Percentiles rank a stretch among this genome's conserved stretches.
Evolutionary conservation across 1,140 invertebrate genomes (phyloP).

Genomic region (Laupala kohalensis): DNA sequence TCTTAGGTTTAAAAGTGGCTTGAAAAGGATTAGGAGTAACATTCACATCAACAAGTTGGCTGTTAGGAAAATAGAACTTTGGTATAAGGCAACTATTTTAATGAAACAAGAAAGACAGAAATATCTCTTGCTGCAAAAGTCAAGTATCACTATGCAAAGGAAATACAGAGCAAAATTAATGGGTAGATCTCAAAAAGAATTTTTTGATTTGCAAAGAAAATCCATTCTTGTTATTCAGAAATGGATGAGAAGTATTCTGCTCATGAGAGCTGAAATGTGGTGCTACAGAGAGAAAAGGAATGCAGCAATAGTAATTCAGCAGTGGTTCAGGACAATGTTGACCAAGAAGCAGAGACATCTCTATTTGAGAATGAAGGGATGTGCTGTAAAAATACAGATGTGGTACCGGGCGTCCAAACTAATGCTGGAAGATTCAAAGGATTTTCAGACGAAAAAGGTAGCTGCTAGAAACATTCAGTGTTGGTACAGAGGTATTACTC

Average conservation of each 20-base stretch:
- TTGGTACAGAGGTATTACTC: constrained; percentile 24
- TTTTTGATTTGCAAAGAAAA: constrained; percentile 9
- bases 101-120: constrained; percentile 9
- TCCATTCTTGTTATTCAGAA: constrained; percentile 30
- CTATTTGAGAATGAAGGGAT: constrained; percentile 19
- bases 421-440: constrained; percentile 8
- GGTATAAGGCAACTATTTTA: constrained; percentile 12
- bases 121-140: constrained; percentile 21
- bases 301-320: background rate
- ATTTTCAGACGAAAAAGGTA: constrained; percentile 2
- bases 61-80: constrained; percentile 19
- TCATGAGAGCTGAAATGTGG: constrained; percentile 23
- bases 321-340: background rate
- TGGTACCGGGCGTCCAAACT: constrained; percentile 28
- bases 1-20: constrained; percentile 17
- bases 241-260: constrained; percentile 29
- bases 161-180: background rate
- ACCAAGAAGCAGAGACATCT: background rate
- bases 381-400: constrained; percentile 29
- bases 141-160: background rate
- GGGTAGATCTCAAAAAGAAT: background rate
- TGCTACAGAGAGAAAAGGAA: constrained; percentile 16
- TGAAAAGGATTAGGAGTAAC: constrained; percentile 9
- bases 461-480: constrained; percentile 16
- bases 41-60: constrained; percentile 7